Evolutionary conservation across 2,888 invertebrate species (phyloP), one percentile per base, ranked within the genome.

Genomic region (Drosophila meridionalis): DNA sequence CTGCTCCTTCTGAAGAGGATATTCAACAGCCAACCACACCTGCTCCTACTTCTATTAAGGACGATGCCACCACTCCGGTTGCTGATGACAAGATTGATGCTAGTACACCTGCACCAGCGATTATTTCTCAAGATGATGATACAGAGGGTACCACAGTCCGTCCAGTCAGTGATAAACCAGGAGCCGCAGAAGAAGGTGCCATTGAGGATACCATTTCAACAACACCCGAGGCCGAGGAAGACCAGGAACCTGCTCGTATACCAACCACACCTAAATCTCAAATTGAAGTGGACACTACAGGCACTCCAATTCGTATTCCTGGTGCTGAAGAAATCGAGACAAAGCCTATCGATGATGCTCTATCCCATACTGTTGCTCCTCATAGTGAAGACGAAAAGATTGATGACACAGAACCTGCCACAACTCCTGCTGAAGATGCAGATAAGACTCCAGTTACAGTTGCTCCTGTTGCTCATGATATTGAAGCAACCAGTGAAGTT

Each of bases 341-440:
- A 6, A 80, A 83, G 50, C 89, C 89, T 14, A 69, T 86, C 52
- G 89, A 81, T 2, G 89, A 81, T 9, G 66, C 61, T 28, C 47
- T 73, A 66, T 76, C 79, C 6, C 87, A 82, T 48, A 86, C 84
- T 36, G 34, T 75, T 64, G 56, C 70, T 28, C 83, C 83, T 7
- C 52, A 62, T 6, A n/a, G 53, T 32, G 78, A 69, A n/a, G 80
- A 66, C 11, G 69, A 75, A 14, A 69, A 78, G 40, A 71, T 70
- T 61, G 73, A 76, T 9, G 74, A 62, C 6, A 30, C 42, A 12
- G 78, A 77, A 57, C 40, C 78, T 43, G 53, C 61, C n/a, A 77
- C 81, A 61, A 53, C 58, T 63, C 62, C 77, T 45, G 74, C 75
- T 38, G 70, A 67, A 73, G 73, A 67, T 61, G 76, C 60, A 38